A percentile compares a stretch with the other conserved stretches of the same genome.
Conservation (phyloP, 2,888 invertebrate species). For the Agelastica alni region DNA sequence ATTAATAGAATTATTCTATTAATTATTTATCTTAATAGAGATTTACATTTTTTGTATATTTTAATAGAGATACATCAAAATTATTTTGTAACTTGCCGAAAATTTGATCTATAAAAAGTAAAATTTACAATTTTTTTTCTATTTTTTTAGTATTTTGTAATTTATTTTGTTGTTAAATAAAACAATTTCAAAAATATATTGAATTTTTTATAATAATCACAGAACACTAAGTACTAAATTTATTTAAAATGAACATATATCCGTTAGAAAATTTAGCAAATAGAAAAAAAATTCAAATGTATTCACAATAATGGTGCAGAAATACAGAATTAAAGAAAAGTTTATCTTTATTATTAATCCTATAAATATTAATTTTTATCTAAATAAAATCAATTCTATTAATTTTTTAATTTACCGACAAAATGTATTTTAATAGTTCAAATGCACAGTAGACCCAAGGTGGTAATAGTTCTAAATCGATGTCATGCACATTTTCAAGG, state of each 20-base stretch:
- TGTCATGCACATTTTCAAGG: conserved; percentile 1
- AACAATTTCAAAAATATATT: not conserved
- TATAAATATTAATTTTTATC: too few relatives aligned
- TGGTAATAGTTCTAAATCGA: not conserved
- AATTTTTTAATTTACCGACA: too few relatives aligned
- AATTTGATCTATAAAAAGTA: conserved; percentile 1
- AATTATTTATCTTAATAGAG: not conserved
- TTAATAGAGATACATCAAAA: conserved; percentile 1
- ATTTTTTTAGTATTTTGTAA: conserved; percentile 3
- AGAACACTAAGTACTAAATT: not conserved
- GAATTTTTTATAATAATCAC: not conserved
- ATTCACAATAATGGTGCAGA: too few relatives aligned
- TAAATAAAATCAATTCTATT: too few relatives aligned
- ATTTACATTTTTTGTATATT: not conserved
- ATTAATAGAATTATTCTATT: too few relatives aligned
- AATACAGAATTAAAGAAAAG: too few relatives aligned
- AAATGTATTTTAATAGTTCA: too few relatives aligned
- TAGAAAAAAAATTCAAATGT: too few relatives aligned
- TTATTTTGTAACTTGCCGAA: not conserved
- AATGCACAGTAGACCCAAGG: not conserved
- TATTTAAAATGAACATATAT: not conserved
- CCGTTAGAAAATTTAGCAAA: not conserved
- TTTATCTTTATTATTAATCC: too few relatives aligned
- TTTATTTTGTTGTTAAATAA: conserved; percentile 3
- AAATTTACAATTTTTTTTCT: not conserved